phyloP scores from a whole-genome alignment of 2,888 invertebrate species.

The Drosophila differens region DNA sequence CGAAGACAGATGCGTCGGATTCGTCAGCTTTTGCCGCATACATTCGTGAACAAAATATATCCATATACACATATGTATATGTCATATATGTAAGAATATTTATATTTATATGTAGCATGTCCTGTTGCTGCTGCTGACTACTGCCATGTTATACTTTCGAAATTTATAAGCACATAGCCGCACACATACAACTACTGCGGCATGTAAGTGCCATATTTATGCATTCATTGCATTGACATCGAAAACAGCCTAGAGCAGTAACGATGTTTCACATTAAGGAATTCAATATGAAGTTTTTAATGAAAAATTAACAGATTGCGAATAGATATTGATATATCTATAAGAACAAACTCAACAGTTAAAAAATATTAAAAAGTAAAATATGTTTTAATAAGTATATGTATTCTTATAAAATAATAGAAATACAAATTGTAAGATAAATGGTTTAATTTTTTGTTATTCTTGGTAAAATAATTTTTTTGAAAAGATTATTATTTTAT shows the following conservation, averaged over 20 bases:
- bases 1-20: slow-evolving; percentile 25
- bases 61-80: slow-evolving; percentile 3
- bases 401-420: not conserved
- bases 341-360: not conserved
- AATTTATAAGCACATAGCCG: slow-evolving; percentile 47
- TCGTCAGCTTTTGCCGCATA: slow-evolving; percentile 37
- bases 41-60: not conserved
- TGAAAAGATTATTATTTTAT: not conserved
- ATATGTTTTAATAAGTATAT: not conserved
- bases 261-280: slow-evolving; percentile 1
- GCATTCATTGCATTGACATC: slow-evolving; percentile 50
- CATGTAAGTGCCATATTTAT: slow-evolving; percentile 54
- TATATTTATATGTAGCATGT: slow-evolving; percentile 40
- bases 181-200: slow-evolving; percentile 9
- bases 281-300: not conserved
- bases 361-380: not conserved
- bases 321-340: not conserved
- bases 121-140: slow-evolving; percentile 56
- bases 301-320: not conserved
- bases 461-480: not conserved
- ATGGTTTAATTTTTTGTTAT: not conserved
- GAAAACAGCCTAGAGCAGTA: slow-evolving; percentile 25
- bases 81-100: slow-evolving; percentile 28
- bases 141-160: slow-evolving; percentile 50
- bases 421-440: not conserved